Percentiles rank a stretch among this genome's conserved stretches.
These are phyloP conservation scores for Oscheius sp. DNA, from an alignment of 1,140 invertebrate genomes.

Conservation along the genomic window DNA sequence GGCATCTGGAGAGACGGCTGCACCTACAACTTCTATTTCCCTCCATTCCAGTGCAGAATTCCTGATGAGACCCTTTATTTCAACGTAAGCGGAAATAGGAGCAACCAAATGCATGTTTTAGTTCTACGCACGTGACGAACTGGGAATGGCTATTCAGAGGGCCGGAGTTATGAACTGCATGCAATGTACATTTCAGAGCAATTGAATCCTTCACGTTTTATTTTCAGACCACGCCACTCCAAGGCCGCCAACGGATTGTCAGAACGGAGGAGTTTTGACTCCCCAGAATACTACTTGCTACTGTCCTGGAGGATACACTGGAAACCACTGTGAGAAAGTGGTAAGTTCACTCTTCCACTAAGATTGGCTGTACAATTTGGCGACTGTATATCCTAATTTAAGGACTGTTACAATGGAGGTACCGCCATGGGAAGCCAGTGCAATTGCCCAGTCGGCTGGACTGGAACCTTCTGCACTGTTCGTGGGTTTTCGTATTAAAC, in stretches of 20 bases:
- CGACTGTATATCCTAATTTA: no score
- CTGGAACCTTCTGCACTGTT: constrained; percentile 32
- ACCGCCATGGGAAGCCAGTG: constrained; percentile 31
- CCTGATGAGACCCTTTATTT: constrained; percentile 42
- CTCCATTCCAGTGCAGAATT: constrained; percentile 35
- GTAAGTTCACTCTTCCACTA: background rate
- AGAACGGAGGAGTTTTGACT: constrained; percentile 41
- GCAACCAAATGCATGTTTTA: background rate
- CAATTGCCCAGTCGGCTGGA: constrained; percentile 26
- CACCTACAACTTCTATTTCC: constrained; percentile 43
- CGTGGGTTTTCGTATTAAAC: background rate
- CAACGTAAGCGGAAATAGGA: constrained; percentile 10
- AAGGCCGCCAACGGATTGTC: constrained; percentile 29
- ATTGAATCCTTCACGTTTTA: no score
- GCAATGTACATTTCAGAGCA: no score
- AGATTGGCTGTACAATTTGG: background rate
- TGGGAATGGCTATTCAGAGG: constrained; percentile 40
- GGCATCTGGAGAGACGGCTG: constrained; percentile 45
- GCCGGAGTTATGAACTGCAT: constrained; percentile 39
- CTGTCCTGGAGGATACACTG: constrained; percentile 39
- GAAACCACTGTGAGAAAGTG: constrained; percentile 35
- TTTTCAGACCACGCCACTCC: constrained; percentile 39
- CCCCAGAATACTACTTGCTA: constrained; percentile 38
- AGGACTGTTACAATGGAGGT: constrained; percentile 42
- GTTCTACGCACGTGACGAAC: constrained; percentile 39